Evolutionary conservation across 2,888 invertebrate genomes (phyloP).

Genomic region (Amblyjoppa fuscipennis): DNA sequence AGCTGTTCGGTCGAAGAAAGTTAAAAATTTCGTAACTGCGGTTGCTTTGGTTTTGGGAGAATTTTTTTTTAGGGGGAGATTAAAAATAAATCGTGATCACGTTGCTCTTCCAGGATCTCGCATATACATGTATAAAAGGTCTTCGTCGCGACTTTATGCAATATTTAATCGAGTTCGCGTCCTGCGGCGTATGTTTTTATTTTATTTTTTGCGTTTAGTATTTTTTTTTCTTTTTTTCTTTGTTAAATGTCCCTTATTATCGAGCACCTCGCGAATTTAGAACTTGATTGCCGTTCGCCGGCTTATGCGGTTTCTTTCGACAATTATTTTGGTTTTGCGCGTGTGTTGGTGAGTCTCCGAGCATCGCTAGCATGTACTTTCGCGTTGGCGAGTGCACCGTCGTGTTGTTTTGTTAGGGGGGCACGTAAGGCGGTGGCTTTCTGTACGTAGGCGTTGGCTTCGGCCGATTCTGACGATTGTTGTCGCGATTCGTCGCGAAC

Average conservation of each 20-base stretch:
- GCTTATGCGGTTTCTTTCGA: slow-evolving; percentile 66
- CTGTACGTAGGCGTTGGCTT: slow-evolving; percentile 96
- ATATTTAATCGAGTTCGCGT: slow-evolving; percentile 45
- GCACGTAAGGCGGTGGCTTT: slow-evolving; percentile 98
- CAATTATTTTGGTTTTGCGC: slow-evolving; percentile 79
- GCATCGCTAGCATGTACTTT: slow-evolving; percentile 83
- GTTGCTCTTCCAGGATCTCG: slow-evolving; percentile 52
- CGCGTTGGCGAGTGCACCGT: slow-evolving; percentile 81
- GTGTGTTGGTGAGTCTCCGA: slow-evolving; percentile 82
- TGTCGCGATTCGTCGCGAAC: slow-evolving; percentile 91
- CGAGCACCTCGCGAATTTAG: slow-evolving; percentile 67
- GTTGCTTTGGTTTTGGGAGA: slow-evolving; percentile 36
- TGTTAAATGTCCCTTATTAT: slow-evolving; percentile 53
- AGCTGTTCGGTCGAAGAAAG: slow-evolving; percentile 15
- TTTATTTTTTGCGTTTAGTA: slow-evolving; percentile 9
- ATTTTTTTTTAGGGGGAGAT: neutral
- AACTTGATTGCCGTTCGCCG: slow-evolving; percentile 56
- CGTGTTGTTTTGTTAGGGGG: slow-evolving; percentile 91
- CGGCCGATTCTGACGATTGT: slow-evolving; percentile 90
- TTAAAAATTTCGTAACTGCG: slow-evolving; percentile 16
- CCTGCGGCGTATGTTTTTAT: slow-evolving; percentile 28
- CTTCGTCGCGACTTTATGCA: slow-evolving; percentile 32
- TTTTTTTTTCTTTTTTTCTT: slow-evolving; percentile 28
- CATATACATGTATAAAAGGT: slow-evolving; percentile 52
- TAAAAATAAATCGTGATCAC: slow-evolving; percentile 43